Evolutionary conservation across 2,113 vertebrate species (phyloP), one percentile per base, ranked within the genome.

Genomic region (Paramormyrops kingsleyae): DNA sequence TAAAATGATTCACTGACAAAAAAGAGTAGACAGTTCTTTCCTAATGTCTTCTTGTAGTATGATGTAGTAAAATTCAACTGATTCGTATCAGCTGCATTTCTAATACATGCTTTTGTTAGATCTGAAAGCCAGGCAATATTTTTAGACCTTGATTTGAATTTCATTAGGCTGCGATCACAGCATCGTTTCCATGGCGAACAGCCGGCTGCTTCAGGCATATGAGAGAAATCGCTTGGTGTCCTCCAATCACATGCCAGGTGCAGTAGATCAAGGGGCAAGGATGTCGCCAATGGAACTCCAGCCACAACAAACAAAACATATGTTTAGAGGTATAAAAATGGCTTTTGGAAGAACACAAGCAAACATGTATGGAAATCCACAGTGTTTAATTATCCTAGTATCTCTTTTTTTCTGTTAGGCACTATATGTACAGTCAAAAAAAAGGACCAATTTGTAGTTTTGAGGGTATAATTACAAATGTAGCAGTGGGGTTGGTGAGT

Each of bases 71-170:
- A 59, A 90, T 92, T 62, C 88, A 24, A 42, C 52, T 42, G 49
- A 49, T 62, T 42, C 7, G 24, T 12, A 53, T 39, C 50, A 1
- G 62, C 88, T 88, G 42, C 10, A 80, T 42, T 83, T 62, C 52
- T 87, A 56, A 21, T 88, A 52, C 42, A 88, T 52, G 52, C 52
- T 92, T 90, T 90, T 92, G 70, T 93, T 92, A 90, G 31, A 92
- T 90, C 89, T 74, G 87, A 91, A 90, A 35, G 84, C 89, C 90
- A 27, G 15, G 5, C 74, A 21, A 39, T 93, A 91, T 92, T 93
- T 94, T 92, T 92, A 92, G 90, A 86, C 49, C 3, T 83, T 89
- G 80, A 93, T 93, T 93, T 84, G 87, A 93, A 93, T 92, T 92
- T 92, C 91, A 92, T 89, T 89, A 50, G 90, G 47, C 83, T 91